These are phyloP conservation scores for Plectrocnemia conspersa DNA, from an alignment of 1,140 invertebrate genomes.

Conservation along the genomic window DNA sequence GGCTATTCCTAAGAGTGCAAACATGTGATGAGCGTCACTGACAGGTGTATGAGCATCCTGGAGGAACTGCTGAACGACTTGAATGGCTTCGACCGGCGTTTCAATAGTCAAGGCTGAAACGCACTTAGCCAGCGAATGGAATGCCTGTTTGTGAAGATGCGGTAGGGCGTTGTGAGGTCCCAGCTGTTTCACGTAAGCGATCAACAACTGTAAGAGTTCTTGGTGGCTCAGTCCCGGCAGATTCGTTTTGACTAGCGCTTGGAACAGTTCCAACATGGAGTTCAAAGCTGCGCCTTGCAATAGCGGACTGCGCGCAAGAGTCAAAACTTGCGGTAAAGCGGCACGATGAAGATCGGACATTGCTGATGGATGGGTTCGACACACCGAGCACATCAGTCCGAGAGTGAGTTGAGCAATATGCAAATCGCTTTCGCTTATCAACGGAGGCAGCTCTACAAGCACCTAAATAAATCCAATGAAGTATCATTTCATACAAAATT, in stretches of 20 bases:
- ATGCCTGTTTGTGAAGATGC: slow-evolving; percentile 60
- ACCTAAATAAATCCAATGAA: slow-evolving; percentile 43
- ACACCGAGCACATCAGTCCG: slow-evolving; percentile 70
- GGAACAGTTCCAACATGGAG: slow-evolving; percentile 88
- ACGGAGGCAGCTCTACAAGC: slow-evolving; percentile 78
- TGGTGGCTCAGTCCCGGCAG: slow-evolving; percentile 75
- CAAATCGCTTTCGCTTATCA: slow-evolving; percentile 90
- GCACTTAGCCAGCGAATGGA: slow-evolving; percentile 91
- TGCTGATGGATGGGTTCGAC: slow-evolving; percentile 63
- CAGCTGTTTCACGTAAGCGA: slow-evolving; percentile 54
- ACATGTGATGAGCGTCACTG: slow-evolving; percentile 81
- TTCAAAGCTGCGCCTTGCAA: slow-evolving; percentile 82
- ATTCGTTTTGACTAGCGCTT: slow-evolving; percentile 77
- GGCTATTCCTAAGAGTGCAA: slow-evolving; percentile 88
- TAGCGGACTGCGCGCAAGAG: slow-evolving; percentile 84
- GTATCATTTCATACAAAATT: background rate
- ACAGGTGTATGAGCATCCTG: slow-evolving; percentile 71
- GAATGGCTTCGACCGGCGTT: slow-evolving; percentile 65
- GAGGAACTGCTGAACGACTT: slow-evolving; percentile 82
- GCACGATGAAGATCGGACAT: slow-evolving; percentile 55
- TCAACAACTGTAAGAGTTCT: slow-evolving; percentile 70
- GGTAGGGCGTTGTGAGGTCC: slow-evolving; percentile 44
- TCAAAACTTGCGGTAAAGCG: slow-evolving; percentile 78
- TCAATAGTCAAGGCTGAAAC: slow-evolving; percentile 86
- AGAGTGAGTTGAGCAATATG: slow-evolving; percentile 92